Evolutionary conservation across 2,113 vertebrate species (phyloP).

Genomic region (Plecturocebus donacophilus): DNA sequence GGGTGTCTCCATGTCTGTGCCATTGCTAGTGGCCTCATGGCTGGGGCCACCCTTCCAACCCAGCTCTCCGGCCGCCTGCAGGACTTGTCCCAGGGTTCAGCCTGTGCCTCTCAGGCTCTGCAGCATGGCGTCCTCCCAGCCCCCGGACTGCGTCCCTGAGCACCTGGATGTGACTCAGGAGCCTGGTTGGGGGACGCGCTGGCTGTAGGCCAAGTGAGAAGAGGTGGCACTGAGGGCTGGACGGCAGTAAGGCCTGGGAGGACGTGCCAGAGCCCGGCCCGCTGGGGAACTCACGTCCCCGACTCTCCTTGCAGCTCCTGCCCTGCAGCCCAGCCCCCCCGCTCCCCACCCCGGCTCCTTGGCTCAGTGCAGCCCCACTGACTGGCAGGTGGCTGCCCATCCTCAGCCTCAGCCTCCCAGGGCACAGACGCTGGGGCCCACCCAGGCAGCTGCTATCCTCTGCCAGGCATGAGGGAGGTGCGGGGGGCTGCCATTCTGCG

Average conservation of each 20-base stretch:
- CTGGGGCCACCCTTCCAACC: neutral
- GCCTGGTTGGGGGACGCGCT: neutral
- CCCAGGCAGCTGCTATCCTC: neutral
- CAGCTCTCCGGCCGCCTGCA: neutral
- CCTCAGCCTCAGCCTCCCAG: neutral
- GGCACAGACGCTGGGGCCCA: neutral
- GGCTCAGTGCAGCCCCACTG: neutral
- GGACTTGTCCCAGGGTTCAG: neutral
- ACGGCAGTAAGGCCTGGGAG: neutral
- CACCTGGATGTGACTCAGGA: neutral
- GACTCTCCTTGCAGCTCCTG: neutral
- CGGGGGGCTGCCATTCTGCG: neutral
- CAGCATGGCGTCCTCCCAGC: neutral
- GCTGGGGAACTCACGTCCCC: neutral
- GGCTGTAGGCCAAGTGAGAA: neutral
- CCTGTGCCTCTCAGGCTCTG: neutral
- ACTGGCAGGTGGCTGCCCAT: neutral
- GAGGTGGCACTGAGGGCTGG: neutral
- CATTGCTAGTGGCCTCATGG: neutral
- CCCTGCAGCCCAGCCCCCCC: fast-evolving
- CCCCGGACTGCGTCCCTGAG: neutral
- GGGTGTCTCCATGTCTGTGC: neutral
- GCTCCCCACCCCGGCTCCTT: no score
- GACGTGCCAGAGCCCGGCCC: neutral
- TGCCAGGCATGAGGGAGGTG: fast-evolving